These are phyloP conservation scores for Parapsyche elsis DNA, from an alignment of 1,140 invertebrate genomes.

Conservation along the genomic window DNA sequence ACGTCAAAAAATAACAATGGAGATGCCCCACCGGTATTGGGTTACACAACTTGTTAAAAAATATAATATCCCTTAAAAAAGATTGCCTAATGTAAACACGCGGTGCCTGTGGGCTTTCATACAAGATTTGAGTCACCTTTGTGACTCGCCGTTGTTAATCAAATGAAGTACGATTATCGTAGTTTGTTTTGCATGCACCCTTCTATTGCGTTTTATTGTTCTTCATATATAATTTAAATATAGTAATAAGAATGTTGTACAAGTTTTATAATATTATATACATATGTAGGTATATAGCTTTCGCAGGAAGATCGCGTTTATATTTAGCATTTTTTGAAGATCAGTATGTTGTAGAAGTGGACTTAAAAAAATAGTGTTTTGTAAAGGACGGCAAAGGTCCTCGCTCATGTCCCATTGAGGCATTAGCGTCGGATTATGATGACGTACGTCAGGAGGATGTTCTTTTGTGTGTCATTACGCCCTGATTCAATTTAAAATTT, in stretches of 20 bases:
- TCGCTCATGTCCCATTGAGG: conserved; percentile 31
- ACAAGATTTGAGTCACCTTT: too few species aligned
- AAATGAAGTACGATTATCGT: too few species aligned
- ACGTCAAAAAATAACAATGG: conserved; percentile 48
- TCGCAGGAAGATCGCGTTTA: too few species aligned
- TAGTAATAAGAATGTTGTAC: too few species aligned
- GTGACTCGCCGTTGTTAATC: too few species aligned
- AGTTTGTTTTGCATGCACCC: too few species aligned
- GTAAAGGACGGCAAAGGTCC: background rate
- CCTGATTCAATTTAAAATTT: conserved; percentile 51
- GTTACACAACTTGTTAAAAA: conserved; percentile 52
- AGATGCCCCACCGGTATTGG: conserved; percentile 46
- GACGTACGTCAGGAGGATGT: conserved; percentile 46
- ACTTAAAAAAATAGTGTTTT: background rate
- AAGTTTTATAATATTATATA: too few species aligned
- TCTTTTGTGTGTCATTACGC: conserved; percentile 47
- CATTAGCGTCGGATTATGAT: conserved; percentile 53
- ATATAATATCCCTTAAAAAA: conserved; percentile 42
- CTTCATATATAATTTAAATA: too few species aligned
- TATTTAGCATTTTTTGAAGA: too few species aligned
- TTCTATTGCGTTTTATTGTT: too few species aligned
- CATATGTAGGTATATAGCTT: too few species aligned
- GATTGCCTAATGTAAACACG: conserved; percentile 32
- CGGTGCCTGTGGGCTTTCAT: background rate
- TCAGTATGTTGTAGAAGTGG: too few species aligned